Conservation (phyloP, 1,140 invertebrate species). For the Drosophila ambigua region DNA sequence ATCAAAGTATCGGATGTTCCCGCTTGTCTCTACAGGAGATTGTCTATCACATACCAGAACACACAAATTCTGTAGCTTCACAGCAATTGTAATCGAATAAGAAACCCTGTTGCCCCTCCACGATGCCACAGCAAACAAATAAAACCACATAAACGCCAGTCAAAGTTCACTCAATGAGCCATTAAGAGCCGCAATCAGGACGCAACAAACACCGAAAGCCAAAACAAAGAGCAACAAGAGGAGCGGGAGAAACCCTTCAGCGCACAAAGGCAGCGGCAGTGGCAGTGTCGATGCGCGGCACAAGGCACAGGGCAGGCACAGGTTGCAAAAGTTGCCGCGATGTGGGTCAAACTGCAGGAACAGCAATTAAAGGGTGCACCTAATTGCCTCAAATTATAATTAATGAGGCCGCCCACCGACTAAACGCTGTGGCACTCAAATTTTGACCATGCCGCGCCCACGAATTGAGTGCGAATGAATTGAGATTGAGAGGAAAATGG, state of each 20-base stretch:
- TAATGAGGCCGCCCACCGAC: slow-evolving; percentile 19
- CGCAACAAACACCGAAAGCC: slow-evolving; percentile 4
- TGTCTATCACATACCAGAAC: neutral
- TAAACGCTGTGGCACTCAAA: neutral
- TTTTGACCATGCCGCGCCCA: neutral
- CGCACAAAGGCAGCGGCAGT: too few species aligned
- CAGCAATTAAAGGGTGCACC: slow-evolving; percentile 39
- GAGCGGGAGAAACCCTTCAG: too few species aligned
- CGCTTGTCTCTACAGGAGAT: too few species aligned
- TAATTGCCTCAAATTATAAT: slow-evolving; percentile 58
- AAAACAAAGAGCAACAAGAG: neutral
- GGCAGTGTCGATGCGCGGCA: too few species aligned
- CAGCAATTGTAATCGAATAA: neutral
- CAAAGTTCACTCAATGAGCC: neutral
- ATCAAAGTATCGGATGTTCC: too few species aligned
- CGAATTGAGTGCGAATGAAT: neutral
- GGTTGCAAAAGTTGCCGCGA: neutral
- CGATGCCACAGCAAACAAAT: neutral
- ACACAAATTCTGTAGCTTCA: neutral
- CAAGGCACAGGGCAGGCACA: neutral
- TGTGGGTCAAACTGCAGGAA: slow-evolving; percentile 54
- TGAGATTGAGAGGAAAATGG: slow-evolving; percentile 4
- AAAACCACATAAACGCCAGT: slow-evolving; percentile 13
- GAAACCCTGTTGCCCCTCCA: too few species aligned
- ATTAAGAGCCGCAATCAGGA: slow-evolving; percentile 10